Base-by-base conservation (phyloP, 2,797 vertebrate genomes). In the Pelobates cultripes region DNA sequence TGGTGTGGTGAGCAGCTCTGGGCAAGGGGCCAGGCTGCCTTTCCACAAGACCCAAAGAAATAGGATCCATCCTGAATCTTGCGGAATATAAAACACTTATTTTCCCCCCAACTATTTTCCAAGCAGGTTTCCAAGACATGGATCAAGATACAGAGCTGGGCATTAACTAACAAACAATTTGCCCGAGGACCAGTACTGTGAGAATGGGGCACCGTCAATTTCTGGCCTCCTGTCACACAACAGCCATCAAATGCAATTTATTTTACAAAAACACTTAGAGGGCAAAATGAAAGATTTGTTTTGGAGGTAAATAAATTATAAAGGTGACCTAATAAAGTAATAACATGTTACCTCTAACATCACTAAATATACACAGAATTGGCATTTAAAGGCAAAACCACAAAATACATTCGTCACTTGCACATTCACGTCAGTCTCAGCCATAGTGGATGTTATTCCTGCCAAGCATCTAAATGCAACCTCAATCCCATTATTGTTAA, bases 21-120 rank as follows among this genome's bases (percentile, higher is more conserved):
- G 82, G 82, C 82, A 79, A 4, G 4, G 17, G 60, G 77, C 82
- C 77, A 84, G 82, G 70, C 13, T 43, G 75, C 76, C 70, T 84
- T 80, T 84, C 82, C 82, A 79, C 82, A 79, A 66, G 77, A 79
- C 82, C 74, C 61, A 76, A 70, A 68, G 82, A 74, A 84, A 84
- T 79, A 75, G 47, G 77, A 84, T 79, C 82, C 72, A 64, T 79
- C 77, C 82, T 80, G 77, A 57, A 76, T 67, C 68, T 84, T 70
- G 68, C 6, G 72, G 73, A 76, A 28, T 75, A 84, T 84, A 84
- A 79, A 80, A 84, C 77, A 80, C 77, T 79, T 76, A 70, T 78
- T 70, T 57, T 43, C 57, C 67, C 55, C 55, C 60, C 55, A 43
- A 55, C 66, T 75, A 71, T 76, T 84, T 84, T 84, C 82, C 82